A percentile compares a stretch with the other conserved stretches of the same genome.
Evolutionary conservation across 2,888 invertebrate species (phyloP).

Genomic region (Lissocephala sabroskyi): DNA sequence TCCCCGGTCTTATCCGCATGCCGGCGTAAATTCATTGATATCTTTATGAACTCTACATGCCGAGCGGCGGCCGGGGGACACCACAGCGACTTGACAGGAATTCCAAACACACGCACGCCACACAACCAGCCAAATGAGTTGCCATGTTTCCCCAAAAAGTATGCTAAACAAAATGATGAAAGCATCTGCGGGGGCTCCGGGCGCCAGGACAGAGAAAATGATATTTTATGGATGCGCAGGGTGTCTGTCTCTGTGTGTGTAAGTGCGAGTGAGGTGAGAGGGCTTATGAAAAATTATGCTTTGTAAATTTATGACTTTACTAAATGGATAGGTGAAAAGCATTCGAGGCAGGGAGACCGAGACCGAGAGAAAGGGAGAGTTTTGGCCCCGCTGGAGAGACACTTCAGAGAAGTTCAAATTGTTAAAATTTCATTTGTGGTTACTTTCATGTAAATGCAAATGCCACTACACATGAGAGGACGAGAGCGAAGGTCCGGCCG

Average conservation of each 20-base stretch:
- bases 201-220: not conserved
- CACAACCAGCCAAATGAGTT: conserved; percentile 12
- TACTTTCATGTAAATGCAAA: conserved; percentile 37
- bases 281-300: conserved; percentile 24
- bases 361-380: too few relatives aligned
- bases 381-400: too few relatives aligned
- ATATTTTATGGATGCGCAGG: not conserved
- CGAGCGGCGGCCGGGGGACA: not conserved
- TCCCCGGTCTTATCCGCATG: too few relatives aligned
- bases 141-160: conserved; percentile 5
- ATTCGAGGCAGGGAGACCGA: not conserved
- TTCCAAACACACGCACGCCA: not conserved
- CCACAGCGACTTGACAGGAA: too few relatives aligned
- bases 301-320: conserved; percentile 26
- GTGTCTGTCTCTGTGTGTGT: not conserved
- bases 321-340: conserved; percentile 14
- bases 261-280: conserved; percentile 2
- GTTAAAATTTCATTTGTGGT: conserved; percentile 41
- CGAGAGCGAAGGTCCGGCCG: too few relatives aligned
- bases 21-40: conserved; percentile 22
- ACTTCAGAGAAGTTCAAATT: conserved; percentile 39
- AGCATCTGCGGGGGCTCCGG: not conserved
- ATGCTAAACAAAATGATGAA: conserved; percentile 13
- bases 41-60: conserved; percentile 19
- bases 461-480: conserved; percentile 13